phyloP scores from a whole-genome alignment of 1,140 invertebrate species.

The Episyrphus balteatus region DNA sequence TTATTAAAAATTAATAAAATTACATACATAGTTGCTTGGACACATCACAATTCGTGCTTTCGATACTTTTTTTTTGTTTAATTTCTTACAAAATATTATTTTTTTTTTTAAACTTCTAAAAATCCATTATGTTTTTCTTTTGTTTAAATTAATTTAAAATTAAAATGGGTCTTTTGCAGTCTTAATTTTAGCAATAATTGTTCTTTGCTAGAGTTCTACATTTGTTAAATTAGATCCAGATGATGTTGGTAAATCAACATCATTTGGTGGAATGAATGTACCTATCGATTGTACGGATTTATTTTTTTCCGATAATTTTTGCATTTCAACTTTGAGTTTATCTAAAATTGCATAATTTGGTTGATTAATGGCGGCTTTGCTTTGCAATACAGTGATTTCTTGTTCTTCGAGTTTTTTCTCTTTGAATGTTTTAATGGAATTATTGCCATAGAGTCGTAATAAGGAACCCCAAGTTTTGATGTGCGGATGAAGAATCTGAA shows the following conservation, averaged over 20 bases:
- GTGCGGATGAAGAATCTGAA: slow-evolving; percentile 74
- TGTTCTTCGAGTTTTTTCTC: slow-evolving; percentile 92
- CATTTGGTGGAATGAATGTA: slow-evolving; percentile 51
- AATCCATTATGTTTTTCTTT: too few relatives aligned
- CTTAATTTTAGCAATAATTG: too few relatives aligned
- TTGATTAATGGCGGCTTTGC: slow-evolving; percentile 78
- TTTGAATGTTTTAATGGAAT: slow-evolving; percentile 83
- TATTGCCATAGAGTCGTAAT: slow-evolving; percentile 82
- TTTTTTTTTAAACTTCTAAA: too few relatives aligned
- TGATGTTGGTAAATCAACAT: slow-evolving; percentile 54
- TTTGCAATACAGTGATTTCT: slow-evolving; percentile 84
- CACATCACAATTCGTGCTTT: too few relatives aligned
- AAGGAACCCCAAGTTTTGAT: slow-evolving; percentile 92
- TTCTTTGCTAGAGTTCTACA: slow-evolving; percentile 24
- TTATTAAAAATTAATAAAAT: too few relatives aligned
- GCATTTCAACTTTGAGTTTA: slow-evolving; percentile 82
- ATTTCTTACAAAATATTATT: too few relatives aligned
- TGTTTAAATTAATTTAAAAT: too few relatives aligned
- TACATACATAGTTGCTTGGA: too few relatives aligned
- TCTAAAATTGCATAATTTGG: slow-evolving; percentile 89
- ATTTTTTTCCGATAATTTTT: slow-evolving; percentile 57
- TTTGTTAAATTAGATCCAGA: slow-evolving; percentile 64
- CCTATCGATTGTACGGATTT: slow-evolving; percentile 61
- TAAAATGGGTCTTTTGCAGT: too few relatives aligned
- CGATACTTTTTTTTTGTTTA: too few relatives aligned